These are phyloP conservation scores for Limnodromus scolopaceus DNA, from an alignment of 2,797 vertebrate genomes.

Conservation along the genomic window DNA sequence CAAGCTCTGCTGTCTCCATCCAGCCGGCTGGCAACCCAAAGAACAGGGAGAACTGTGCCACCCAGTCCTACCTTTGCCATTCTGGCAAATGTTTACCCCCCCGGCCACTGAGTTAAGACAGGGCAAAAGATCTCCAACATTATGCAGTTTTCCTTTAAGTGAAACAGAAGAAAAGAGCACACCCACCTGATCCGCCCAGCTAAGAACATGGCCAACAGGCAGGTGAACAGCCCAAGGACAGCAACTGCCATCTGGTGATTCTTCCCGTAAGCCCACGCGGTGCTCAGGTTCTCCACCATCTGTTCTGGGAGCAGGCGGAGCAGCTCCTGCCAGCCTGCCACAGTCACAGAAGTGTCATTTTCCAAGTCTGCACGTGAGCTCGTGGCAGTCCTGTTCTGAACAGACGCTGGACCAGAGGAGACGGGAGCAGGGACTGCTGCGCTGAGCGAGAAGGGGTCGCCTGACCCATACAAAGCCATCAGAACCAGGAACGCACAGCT, in stretches of 20 bases:
- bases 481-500: slow-evolving; percentile 86
- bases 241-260: slow-evolving; percentile 85
- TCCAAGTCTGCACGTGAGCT: not conserved
- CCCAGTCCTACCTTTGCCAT: rapidly evolving
- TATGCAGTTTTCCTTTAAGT: rapidly evolving
- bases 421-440: slow-evolving; percentile 35
- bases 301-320: slow-evolving; percentile 81
- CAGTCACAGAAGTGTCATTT: not conserved
- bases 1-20: not conserved
- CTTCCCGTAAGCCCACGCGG: slow-evolving; percentile 85
- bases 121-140: not conserved
- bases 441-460: slow-evolving; percentile 42
- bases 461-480: slow-evolving; percentile 73
- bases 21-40: not conserved
- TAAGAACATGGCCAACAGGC: slow-evolving; percentile 88
- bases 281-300: slow-evolving; percentile 72
- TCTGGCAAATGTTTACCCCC: not conserved
- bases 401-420: not conserved
- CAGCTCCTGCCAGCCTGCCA: slow-evolving; percentile 79
- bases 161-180: not conserved
- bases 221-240: slow-evolving; percentile 87
- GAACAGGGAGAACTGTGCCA: not conserved
- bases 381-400: slow-evolving; percentile 57
- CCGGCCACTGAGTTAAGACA: not conserved
- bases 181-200: slow-evolving; percentile 88